Evolutionary conservation across 2,888 invertebrate species (phyloP), one percentile per base, ranked within the genome.

Genomic region (Malthinus flaveolus): DNA sequence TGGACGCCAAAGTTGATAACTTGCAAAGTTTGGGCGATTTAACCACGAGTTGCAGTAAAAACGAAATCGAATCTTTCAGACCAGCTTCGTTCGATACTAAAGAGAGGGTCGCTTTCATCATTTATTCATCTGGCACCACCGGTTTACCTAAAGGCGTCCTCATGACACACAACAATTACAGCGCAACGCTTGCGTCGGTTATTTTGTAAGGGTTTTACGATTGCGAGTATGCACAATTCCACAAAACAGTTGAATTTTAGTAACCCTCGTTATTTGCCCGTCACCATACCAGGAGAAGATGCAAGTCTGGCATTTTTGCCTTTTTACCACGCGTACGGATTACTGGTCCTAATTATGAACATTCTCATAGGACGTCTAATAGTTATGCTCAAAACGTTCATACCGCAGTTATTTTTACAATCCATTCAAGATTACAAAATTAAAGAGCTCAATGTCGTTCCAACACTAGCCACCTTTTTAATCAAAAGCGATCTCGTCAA

Each of bases 271-370:
- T 42, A 15, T 42, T 6, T 15, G 15, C 9, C 9, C 6, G 9
- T n/a, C n/a, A 2, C 0, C 13, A 0, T 31, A 11, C 33, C 33
- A n/a, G 46, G 32, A 1, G 1, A 46, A 10, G 32, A 32, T 31
- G 13, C 46, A n/a, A 33, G 8, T 35, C 70, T 88, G 45, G 84
- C 84, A 0, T 76, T 90, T 36, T 83, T 91, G 63, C 92, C 92
- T 6, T 88, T 89, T 82, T 91, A 88, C 74, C 91, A 92, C 75
- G 84, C 86, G 0, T 92, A 87, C 68, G 89, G 89, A 0, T 87
- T 88, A 68, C 80, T 86, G 7, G 82, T 86, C 0, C 79, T 86
- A n/a, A 73, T 87, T 31, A 76, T 82, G 7, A 75, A 82, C 9
- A 73, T 87, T 23, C 53, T 34, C n/a, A 23, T n/a, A 1, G 13